Base-by-base conservation (phyloP, 92 coral and sea anemone genomes). In the Umimayanthus kanabou region DNA sequence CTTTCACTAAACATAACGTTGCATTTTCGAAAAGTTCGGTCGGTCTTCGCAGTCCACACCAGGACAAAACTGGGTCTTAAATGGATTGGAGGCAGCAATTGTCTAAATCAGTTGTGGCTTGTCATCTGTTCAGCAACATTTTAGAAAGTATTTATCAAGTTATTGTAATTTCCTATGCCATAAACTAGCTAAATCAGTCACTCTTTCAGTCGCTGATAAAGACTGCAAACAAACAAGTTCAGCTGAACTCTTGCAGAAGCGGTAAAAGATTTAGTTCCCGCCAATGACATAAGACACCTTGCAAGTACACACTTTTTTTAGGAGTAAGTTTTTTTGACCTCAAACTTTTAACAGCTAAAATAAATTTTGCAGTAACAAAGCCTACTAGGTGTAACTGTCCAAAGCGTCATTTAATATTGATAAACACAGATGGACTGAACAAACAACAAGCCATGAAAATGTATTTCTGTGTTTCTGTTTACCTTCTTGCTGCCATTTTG, bases 401-500 rank as follows among this genome's bases (percentile, higher is more conserved):
- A 5, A 39, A 43, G 23, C 50, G 25, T 20, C 26, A 23, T 5
- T 39, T n/a, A 37, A 37, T 75, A 53, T 2, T 10, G 58, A 53
- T 53, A 11, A 77, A 77, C 58, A 26, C 37, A 79, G 43, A 49
- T 29, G 8, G 43, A 73, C 69, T 47, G 82, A 11, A 55, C 82
- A 20, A 75, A 75, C 6, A 80, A 80, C 85, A 61, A 80, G 72
- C 45, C 42, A 80, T 42, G 25, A 43, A 37, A 74, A 13, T 8
- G 79, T 75, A 5, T 75, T 75, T 75, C 28, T 25, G 50, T 18
- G 5, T 43, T 20, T 20, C 9, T 14, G 47, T 33, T 80, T 80
- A 80, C 85, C 85, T 80, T 80, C 72, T 64, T 80, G 85, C 85
- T 64, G 73, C 85, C 85, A 80, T 37, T 61, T 80, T 80, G 50